Base-by-base conservation (phyloP, 2,888 invertebrate species). In the Odontothrips loti region DNA sequence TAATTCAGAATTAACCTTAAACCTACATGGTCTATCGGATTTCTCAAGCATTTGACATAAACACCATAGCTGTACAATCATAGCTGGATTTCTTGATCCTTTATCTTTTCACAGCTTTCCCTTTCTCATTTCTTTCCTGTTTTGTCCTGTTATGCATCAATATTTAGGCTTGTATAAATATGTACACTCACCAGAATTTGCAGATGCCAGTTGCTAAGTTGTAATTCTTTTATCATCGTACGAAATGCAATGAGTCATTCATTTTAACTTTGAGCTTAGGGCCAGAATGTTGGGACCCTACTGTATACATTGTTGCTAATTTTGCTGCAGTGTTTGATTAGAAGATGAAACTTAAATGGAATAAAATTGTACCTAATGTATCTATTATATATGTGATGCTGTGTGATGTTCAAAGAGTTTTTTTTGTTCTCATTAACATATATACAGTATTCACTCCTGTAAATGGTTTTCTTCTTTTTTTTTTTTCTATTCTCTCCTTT, bases 381-480 rank as follows among this genome's bases (percentile, higher is more conserved):
- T 27, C 68, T 75, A 75, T 75, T 75, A 27, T 58, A 58, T 17
- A 15, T 75, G 68, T 75, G 68, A 68, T 68, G 68, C 68, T 68
- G 68, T 68, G 68, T 68, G 23, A 12, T 75, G 68, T 75, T 75
- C 11, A 75, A 23, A 68, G 68, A 75, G 68, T n/a, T 75, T 23
- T 75, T 75, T 75, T 75, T 75, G 68, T 75, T 75, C 68, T 75
- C 68, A 75, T 75, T 23, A 75, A 75, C 68, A 75, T 9, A 75
- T 75, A 75, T 75, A 75, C 68, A 75, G 27, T 75, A 27, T 23
- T 75, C 68, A 75, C 68, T 23, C 27, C 68, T 75, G 68, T 75
- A 75, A 11, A 27, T 27, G 23, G 68, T 75, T 12, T 23, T 75
- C 23, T 12, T 68, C 23, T 75, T 27, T 75, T 23, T 75, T 27